phyloP scores from a whole-genome alignment of 2,113 vertebrate genomes.

The Reinhardtius hippoglossoides region DNA sequence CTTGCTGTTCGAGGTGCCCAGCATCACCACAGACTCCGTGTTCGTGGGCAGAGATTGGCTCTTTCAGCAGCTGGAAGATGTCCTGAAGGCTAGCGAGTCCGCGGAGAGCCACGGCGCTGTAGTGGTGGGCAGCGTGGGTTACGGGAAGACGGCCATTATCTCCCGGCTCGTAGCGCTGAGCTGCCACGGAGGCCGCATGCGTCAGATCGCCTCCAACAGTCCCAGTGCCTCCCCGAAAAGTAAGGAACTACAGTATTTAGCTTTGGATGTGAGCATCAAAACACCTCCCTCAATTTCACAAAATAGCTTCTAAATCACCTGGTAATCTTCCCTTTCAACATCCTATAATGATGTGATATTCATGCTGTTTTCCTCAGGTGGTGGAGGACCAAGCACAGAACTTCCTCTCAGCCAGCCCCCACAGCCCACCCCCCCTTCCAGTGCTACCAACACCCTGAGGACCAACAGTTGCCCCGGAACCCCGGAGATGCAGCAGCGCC shows the following conservation, averaged over 20 bases:
- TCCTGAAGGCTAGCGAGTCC: constrained; percentile 81
- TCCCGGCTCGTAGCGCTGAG: constrained; percentile 96
- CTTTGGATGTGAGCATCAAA: background rate
- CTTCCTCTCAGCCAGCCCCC: constrained; percentile 88
- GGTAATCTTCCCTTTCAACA: background rate
- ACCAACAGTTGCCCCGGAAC: constrained; percentile 73
- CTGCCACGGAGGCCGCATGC: constrained; percentile 97
- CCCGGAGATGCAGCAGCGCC: constrained; percentile 83
- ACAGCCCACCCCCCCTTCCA: constrained; percentile 77
- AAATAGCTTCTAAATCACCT: background rate
- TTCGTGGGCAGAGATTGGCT: constrained; percentile 98
- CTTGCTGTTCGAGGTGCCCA: constrained; percentile 96
- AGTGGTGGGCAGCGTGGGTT: constrained; percentile 93
- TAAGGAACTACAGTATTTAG: constrained; percentile 58
- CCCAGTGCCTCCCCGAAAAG: constrained; percentile 88
- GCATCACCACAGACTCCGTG: constrained; percentile 97
- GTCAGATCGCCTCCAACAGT: constrained; percentile 96
- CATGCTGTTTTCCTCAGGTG: constrained; percentile 73
- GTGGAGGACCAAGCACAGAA: constrained; percentile 80
- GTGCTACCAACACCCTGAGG: constrained; percentile 75
- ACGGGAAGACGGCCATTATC: constrained; percentile 95
- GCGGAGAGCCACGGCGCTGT: constrained; percentile 86
- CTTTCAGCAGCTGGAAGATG: constrained; percentile 90
- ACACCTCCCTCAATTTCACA: background rate
- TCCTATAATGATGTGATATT: background rate